Evolutionary conservation across 2,888 invertebrate genomes (phyloP), one percentile per base, ranked within the genome.

Genomic region (Nomada flava): DNA sequence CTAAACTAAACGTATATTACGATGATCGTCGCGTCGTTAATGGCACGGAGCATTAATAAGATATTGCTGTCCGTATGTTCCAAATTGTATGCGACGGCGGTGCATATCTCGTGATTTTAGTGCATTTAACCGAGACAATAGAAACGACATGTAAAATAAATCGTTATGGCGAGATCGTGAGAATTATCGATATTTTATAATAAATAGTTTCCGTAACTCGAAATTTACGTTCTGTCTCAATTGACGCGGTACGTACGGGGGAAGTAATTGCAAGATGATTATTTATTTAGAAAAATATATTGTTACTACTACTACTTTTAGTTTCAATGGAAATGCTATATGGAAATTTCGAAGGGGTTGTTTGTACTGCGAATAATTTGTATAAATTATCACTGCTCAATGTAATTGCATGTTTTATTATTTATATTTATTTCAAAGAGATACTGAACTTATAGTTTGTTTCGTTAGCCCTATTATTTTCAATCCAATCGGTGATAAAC

Each of bases 1-100:
- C 91, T 90, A 90, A 92, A 93, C 91, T 91, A 90, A 88, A 90
- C 92, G 91, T 91, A 91, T 93, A 93, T 93, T 93, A 93, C 91
- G 90, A 89, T 92, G 88, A 92, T 91, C 90, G 91, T 90, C 86
- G 86, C 82, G 84, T 86, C 92, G 90, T 93, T 92, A 92, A 93
- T 92, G 92, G 91, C 90, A 90, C 89, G 90, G 89, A 91, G 42
- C 68, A 90, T 91, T 92, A 91, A 91, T 91, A 90, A 91, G 92
- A 92, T 92, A 93, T 92, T 90, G 89, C 89, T 82, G 76, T 89
- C 92, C 92, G 92, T 92, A 93, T 93, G 93, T 90, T 92, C 78
- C 89, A 88, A 88, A 91, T 92, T 91, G 90, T 78, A 63, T 63
- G 44, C 65, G 20, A 65, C 44, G 42, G 53, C 42, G 26, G 50